Conservation (phyloP, 2,113 vertebrate genomes). For the Patagioenas fasciata region DNA sequence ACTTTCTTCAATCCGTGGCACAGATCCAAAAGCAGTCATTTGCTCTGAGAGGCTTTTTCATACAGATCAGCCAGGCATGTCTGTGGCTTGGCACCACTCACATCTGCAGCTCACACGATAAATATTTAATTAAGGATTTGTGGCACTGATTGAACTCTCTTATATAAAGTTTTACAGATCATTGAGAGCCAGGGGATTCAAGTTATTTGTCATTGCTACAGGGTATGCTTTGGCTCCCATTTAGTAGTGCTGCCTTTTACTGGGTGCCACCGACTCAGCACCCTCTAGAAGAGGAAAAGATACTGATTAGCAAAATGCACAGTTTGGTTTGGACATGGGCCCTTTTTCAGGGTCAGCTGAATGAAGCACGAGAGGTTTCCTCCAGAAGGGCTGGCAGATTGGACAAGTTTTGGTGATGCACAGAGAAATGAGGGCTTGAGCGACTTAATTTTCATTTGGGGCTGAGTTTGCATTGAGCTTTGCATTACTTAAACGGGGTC, state of each 20-base stretch:
- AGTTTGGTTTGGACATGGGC: neutral
- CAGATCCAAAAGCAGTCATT: neutral
- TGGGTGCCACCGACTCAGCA: neutral
- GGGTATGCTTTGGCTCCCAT: constrained; percentile 18
- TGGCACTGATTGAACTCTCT: constrained; percentile 61
- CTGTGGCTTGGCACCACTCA: constrained; percentile 40
- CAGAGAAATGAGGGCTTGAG: neutral
- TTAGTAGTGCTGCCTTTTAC: constrained; percentile 9
- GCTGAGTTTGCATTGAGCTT: neutral
- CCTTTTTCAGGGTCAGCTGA: neutral
- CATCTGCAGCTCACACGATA: constrained; percentile 44
- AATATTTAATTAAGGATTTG: constrained; percentile 66
- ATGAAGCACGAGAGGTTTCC: neutral
- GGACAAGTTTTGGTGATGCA: neutral
- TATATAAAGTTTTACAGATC: constrained; percentile 39
- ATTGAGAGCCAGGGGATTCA: constrained; percentile 4
- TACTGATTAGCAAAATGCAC: neutral
- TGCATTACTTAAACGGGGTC: neutral
- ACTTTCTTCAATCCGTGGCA: neutral
- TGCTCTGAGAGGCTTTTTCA: constrained; percentile 41
- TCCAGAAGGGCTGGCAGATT: neutral
- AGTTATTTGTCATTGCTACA: neutral
- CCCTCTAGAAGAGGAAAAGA: neutral
- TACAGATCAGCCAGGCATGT: constrained; percentile 30
- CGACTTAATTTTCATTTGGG: neutral